Base-by-base conservation (phyloP, 2,113 vertebrate species). In the Psittacus erithacus region DNA sequence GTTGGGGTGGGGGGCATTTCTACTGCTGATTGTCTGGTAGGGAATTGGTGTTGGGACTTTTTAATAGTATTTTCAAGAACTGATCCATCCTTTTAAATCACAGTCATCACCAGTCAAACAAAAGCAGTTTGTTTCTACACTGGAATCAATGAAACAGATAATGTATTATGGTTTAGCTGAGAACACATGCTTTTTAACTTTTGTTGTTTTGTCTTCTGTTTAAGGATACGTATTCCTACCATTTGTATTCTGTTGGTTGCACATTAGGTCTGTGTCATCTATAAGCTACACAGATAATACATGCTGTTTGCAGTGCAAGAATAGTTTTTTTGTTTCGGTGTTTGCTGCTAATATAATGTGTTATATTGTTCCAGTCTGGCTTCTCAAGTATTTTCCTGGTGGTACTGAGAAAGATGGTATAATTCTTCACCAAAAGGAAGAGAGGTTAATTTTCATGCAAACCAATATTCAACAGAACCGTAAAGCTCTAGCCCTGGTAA, bases 381-480 rank as follows among this genome's bases (percentile, higher is more conserved):
- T 86, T 88, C 67, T 83, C 49, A 62, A 65, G 57, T 63, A 16
- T 82, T 90, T 74, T 92, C 47, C 52, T 86, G n/a, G 25, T 74
- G 71, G 39, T 78, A 25, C 20, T 92, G 67, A 86, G 55, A 84
- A 81, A 55, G 33, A 22, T n/a, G 9, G n/a, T 90, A 7, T 86
- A 52, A 62, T 85, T 91, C 55, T 69, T 92, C 57, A 91, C 67
- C 22, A 63, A 60, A 65, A 81, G 31, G 39, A 83, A 76, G 53
- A 70, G 6, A 64, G 62, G 17, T 92, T 92, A 69, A 93, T 95
- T 93, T 94, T 78, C 62, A 59, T 95, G 88, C 92, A 90, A 88
- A 94, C 64, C 47, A 90, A 43, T 94, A 79, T 92, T 88, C 77
- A 88, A 38, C 50, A 47, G 73, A 91, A 82, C 87, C 70, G 0